phyloP scores from a whole-genome alignment of 2,888 invertebrate genomes.

The Hymenopus coronatus region DNA sequence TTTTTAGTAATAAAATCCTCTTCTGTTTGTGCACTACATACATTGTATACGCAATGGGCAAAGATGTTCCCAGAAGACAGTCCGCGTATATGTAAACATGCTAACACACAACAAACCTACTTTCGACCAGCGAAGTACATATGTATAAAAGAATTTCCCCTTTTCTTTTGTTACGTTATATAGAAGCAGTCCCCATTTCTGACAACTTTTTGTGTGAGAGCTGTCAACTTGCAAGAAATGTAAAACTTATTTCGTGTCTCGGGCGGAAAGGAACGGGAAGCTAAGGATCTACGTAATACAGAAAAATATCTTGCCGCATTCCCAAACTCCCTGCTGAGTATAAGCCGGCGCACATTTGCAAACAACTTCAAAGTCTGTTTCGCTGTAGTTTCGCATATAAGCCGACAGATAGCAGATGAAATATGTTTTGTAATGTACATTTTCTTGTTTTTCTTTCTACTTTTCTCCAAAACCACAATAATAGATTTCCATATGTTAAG shows the following conservation, averaged over 20 bases:
- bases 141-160: neutral
- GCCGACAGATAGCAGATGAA: too few relatives aligned
- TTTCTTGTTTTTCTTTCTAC: too few relatives aligned
- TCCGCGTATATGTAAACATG: neutral
- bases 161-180: neutral
- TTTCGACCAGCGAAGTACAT: neutral
- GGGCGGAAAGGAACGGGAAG: neutral
- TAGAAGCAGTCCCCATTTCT: neutral
- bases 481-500: too few relatives aligned
- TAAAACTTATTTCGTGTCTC: slow-evolving; percentile 4
- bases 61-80: neutral
- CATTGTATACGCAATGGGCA: neutral
- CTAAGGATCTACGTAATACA: neutral
- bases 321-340: neutral
- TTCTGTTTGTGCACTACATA: neutral
- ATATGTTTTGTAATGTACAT: too few relatives aligned
- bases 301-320: neutral
- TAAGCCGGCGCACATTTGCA: neutral
- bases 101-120: neutral
- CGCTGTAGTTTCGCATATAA: neutral
- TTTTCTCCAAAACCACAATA: too few relatives aligned
- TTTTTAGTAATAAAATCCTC: neutral
- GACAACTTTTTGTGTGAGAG: neutral
- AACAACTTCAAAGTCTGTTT: neutral
- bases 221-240: slow-evolving; percentile 8